Base-by-base conservation (phyloP, 2,113 vertebrate genomes). In the Pelvicachromis taeniatus region DNA sequence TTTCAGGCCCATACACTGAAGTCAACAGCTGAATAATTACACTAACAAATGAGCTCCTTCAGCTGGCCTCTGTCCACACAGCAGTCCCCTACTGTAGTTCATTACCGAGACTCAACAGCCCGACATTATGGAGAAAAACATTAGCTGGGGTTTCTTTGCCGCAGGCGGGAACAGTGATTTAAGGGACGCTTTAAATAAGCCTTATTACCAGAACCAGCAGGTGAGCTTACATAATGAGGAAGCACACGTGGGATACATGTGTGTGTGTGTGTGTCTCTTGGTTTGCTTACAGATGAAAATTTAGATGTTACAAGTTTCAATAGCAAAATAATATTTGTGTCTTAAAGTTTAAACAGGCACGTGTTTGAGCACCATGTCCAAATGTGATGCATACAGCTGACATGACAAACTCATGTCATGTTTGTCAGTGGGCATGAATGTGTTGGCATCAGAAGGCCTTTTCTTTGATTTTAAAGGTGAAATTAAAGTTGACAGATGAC, bases 141-240 rank as follows among this genome's bases (percentile, higher is more conserved):
- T 1, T 31, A 81, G 42, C 80, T 2, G n/a, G 33, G 26, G 35
- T 63, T 61, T 55, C 52, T 56, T 11, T 23, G 5, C 80, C 19
- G 12, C 5, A 3, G 35, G 79, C 50, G 8, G 55, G 77, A 59
- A 68, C 42, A 54, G 54, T 80, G 45, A 77, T 84, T 81, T 88
- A 45, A 75, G 19, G 59, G 77, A 84, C 77, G 78, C 78, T 9
- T 59, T 82, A 86, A 89, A 59, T 55, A 58, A 83, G 78, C 45
- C 61, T 80, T 75, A 89, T 80, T 78, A 84, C 5, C 16, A 31
- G 9, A 80, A 53, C 12, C 80, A 84, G 83, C 81, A 86, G 70
- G 81, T 88, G 78, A 58, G 50, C 26, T 79, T 52, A n/a, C 53
- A 63, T 73, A 54, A 85, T 4, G 73, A 4, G 56, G 23, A 70